Evolutionary conservation across 2,113 vertebrate species (phyloP).

Genomic region (Hydrochoerus hydrochaeris): DNA sequence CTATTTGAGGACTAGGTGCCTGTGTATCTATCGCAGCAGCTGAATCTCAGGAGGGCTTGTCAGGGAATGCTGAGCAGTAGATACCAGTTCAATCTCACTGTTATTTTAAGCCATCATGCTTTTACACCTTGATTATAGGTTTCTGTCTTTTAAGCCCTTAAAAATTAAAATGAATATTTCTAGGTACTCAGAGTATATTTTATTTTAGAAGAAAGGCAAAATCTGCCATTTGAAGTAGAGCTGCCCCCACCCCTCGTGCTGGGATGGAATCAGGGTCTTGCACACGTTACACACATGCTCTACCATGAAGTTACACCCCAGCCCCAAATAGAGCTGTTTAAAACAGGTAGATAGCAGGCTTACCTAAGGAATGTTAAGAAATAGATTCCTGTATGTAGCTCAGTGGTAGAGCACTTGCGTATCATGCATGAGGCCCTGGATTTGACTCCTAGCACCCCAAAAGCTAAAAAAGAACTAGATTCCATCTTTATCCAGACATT

Average conservation of each 20-base stretch:
- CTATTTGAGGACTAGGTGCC: background rate
- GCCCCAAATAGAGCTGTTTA: background rate
- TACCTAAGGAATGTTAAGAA: background rate
- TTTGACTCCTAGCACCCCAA: background rate
- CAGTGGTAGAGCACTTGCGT: background rate
- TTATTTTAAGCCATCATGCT: background rate
- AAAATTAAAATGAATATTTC: background rate
- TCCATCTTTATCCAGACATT: background rate
- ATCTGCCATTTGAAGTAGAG: background rate
- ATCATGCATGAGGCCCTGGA: background rate
- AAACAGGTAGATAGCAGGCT: background rate
- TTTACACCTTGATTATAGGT: background rate
- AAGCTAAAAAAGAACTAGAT: background rate
- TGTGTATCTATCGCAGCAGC: background rate
- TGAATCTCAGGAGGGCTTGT: background rate
- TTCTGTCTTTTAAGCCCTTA: background rate
- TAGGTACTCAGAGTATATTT: background rate
- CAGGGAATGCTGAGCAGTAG: background rate
- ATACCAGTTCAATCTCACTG: too few relatives aligned
- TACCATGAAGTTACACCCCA: background rate
- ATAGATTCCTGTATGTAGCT: background rate
- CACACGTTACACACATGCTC: background rate
- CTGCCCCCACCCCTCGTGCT: background rate
- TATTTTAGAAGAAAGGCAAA: background rate
- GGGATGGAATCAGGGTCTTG: background rate